Conservation (phyloP, 2,888 invertebrate species). For the Clitarchus hookeri region DNA sequence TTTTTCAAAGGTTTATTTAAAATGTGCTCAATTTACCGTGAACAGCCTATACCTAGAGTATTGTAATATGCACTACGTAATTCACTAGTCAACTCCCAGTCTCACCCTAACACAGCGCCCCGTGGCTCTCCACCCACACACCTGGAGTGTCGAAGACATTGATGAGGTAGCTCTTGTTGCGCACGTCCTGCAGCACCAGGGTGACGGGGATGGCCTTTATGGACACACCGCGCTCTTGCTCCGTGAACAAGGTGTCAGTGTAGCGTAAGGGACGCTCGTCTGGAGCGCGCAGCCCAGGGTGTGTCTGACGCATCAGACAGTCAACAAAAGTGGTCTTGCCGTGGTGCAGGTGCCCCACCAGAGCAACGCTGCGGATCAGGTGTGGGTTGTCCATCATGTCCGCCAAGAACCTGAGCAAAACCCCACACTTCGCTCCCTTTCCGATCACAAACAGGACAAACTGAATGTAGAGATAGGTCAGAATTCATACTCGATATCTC, state of each 20-base stretch:
- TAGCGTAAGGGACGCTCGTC: slow-evolving; percentile 77
- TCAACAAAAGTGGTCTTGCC: slow-evolving; percentile 99
- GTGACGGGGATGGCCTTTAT: slow-evolving; percentile 97
- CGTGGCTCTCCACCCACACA: slow-evolving; percentile 43
- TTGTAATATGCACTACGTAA: too few relatives aligned
- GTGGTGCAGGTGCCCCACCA: slow-evolving; percentile 97
- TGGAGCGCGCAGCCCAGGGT: slow-evolving; percentile 85
- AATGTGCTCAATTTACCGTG: too few relatives aligned
- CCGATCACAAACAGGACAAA: not conserved
- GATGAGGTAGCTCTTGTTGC: slow-evolving; percentile 94
- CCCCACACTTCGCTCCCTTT: not conserved
- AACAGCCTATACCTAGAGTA: too few relatives aligned
- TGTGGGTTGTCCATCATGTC: slow-evolving; percentile 98
- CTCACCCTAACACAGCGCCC: too few relatives aligned
- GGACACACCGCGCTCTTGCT: slow-evolving; percentile 95
- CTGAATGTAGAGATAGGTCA: too few relatives aligned
- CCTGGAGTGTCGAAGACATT: slow-evolving; percentile 97
- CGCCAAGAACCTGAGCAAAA: slow-evolving; percentile 72
- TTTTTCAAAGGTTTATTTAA: too few relatives aligned
- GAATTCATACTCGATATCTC: too few relatives aligned
- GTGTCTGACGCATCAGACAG: slow-evolving; percentile 95
- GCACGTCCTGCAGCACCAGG: slow-evolving; percentile 88
- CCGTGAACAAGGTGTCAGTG: slow-evolving; percentile 95
- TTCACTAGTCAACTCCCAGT: too few relatives aligned
- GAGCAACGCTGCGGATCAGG: slow-evolving; percentile 91